Percentiles rank a stretch among this genome's conserved stretches.
phyloP scores from a whole-genome alignment of 2,888 invertebrate genomes.

The Agrochola litura region DNA sequence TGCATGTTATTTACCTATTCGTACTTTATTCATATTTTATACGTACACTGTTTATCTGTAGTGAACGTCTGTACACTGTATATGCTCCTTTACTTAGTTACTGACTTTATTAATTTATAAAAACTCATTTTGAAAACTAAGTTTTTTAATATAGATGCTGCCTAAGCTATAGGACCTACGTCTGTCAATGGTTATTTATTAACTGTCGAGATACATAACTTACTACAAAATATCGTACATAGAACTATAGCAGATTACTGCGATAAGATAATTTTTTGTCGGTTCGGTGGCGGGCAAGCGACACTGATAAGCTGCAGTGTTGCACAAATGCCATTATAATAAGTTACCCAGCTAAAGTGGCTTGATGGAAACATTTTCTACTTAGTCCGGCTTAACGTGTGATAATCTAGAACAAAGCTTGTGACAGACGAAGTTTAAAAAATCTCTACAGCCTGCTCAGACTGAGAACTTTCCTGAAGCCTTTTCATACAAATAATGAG shows the following conservation, averaged over 20 bases:
- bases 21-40: neutral
- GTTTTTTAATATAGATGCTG: neutral
- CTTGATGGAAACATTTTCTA: conserved; percentile 47
- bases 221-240: neutral
- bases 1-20: neutral
- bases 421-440: conserved; percentile 34
- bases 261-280: conserved; percentile 1
- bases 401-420: conserved; percentile 34
- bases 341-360: conserved; percentile 31
- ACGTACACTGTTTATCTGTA: neutral
- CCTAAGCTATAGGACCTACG: neutral
- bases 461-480: conserved; percentile 7
- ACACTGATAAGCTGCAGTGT: conserved; percentile 30
- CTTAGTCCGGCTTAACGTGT: conserved; percentile 39
- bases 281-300: neutral
- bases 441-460: neutral
- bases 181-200: neutral
- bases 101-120: neutral
- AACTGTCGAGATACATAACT: neutral
- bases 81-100: neutral
- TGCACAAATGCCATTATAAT: conserved; percentile 37
- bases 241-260: neutral
- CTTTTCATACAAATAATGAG: conserved; percentile 31
- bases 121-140: neutral
- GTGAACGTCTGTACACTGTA: neutral